phyloP scores from a whole-genome alignment of 2,797 vertebrate genomes.

The Eurystomus glaucurus region DNA sequence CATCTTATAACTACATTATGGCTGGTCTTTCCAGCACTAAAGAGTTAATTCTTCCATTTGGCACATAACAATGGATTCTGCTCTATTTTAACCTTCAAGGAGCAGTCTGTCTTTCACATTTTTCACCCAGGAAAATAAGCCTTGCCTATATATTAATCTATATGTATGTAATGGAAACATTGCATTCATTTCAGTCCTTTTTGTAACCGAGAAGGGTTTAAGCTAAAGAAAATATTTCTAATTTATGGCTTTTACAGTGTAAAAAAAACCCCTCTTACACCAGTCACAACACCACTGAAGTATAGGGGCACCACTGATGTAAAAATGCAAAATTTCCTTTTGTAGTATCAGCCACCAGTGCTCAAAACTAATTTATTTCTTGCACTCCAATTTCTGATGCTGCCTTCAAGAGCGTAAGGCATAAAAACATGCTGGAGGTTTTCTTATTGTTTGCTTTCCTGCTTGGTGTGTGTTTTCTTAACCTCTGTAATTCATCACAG shows the following conservation, averaged over 20 bases:
- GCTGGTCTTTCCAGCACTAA: not conserved
- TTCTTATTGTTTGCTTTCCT: slow-evolving; percentile 19
- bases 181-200: not conserved
- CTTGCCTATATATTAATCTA: not conserved
- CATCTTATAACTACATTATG: not conserved
- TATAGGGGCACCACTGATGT: not conserved
- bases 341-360: not conserved
- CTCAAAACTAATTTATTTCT: not conserved
- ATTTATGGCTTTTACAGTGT: not conserved
- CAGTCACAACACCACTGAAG: not conserved
- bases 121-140: slow-evolving; percentile 16
- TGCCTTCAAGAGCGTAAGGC: not conserved
- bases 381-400: not conserved
- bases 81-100: not conserved
- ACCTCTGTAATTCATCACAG: slow-evolving; percentile 28
- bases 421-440: not conserved
- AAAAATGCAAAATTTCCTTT: not conserved
- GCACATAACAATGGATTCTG: not conserved
- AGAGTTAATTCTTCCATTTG: not conserved
- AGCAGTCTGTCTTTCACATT: not conserved
- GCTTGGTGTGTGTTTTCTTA: slow-evolving; percentile 28
- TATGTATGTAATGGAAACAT: not conserved
- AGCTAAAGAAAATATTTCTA: slow-evolving; percentile 2
- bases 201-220: not conserved
- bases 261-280: not conserved